Evolutionary conservation across 2,888 invertebrate genomes (phyloP), one percentile per base, ranked within the genome.

Genomic region (Ectobius pallidus): DNA sequence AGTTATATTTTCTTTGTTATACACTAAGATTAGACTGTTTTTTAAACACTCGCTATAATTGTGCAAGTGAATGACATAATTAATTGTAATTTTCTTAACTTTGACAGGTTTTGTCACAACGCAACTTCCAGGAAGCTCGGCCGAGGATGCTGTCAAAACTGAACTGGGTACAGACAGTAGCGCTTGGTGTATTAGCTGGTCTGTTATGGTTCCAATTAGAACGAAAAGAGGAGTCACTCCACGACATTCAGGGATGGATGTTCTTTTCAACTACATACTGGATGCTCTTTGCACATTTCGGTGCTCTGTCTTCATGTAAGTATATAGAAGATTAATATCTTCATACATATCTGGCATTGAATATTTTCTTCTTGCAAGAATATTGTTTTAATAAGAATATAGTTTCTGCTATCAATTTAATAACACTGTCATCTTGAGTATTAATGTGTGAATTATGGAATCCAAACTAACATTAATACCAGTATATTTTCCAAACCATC

Each of bases 221-320:
- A n/a, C 84, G 92, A 73, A 88, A 87, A 46, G 93, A 94, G 81
- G 89, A 90, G 77, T 89, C 90, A 14, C 84, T 94, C 71, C 89
- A 91, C 77, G 93, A 93, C 82, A 88, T 93, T 75, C 91, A 92
- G 82, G 93, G 93, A 62, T 92, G 92, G 92, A 90, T 93, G 90
- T 93, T 93, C 82, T 93, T 93, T 83, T 91, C 91, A 73, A 91
- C 91, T 68, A 92, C 91, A 27, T 92, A 93, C 80, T 93, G 93
- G 92, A 92, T 92, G 90, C 85, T 93, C 73, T 91, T 91, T 80
- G 91, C 92, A 20, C 87, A 92, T 77, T 92, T 93, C 80, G 91
- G 92, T 77, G 91, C 92, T 65, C 86, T 93, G 44, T 90, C 90
- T 81, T 91, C 93, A 81, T 93, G 92, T 92, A 83, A 89, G 91